Evolutionary conservation across 2,797 vertebrate genomes (phyloP), one percentile per base, ranked within the genome.

Genomic region (Enteromius radiatus): DNA sequence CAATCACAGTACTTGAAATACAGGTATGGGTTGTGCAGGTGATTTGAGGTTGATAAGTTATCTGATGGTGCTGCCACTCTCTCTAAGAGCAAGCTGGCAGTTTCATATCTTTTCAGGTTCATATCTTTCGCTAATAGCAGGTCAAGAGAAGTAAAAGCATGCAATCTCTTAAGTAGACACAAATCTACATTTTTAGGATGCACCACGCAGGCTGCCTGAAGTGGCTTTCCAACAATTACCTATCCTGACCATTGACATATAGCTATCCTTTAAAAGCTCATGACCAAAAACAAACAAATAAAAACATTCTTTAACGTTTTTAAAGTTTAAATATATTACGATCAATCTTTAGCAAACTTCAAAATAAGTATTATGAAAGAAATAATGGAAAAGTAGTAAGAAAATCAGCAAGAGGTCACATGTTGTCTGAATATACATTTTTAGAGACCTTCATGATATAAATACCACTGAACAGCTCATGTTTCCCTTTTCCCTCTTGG

Each of bases 41-140:
- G 59, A 81, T 74, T 74, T 74, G 31, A 80, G 67, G 26, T 80
- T 56, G 80, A 68, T 76, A 63, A 83, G 74, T 33, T 83, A 77
- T 70, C 81, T 83, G 81, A 77, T 77, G 74, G 38, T 47, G 36
- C 36, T 68, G 73, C 41, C 64, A 70, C 28, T 64, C 41, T 65
- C 56, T 75, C 33, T 23, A 61, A 45, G 73, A 76, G 23, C 12
- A 26, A 47, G 38, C 47, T 43, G 0, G 45, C 47, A 67, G 61
- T 47, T 77, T 38, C 65, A 21, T 47, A 83, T 76, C 52, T 69
- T 45, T 77, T 70, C 41, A 49, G 52, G 64, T 59, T 76, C 28
- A 38, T 47, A 33, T 82, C 49, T 59, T 68, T 59, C 4, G 4
- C 64, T 47, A 56, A 59, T 33, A 82, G n/a, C 21, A 68, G 33